Percentiles rank a stretch among this genome's conserved stretches.
Conservation (phyloP, 2,797 vertebrate genomes). For the Gastrophryne carolinensis region DNA sequence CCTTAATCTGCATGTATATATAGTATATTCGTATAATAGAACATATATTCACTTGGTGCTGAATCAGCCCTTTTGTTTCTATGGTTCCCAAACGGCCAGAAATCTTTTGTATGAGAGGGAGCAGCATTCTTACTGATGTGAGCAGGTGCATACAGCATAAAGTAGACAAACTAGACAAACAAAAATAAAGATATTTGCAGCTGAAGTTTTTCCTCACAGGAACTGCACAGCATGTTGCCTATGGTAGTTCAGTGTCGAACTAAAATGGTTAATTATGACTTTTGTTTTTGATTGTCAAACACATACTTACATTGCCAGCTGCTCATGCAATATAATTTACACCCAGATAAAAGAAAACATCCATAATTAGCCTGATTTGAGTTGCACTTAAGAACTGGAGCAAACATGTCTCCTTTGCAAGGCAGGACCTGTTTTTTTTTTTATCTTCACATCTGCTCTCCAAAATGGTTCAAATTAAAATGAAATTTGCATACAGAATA, state of each 20-base stretch:
- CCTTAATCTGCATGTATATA: too few relatives aligned
- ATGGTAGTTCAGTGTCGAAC: constrained; percentile 16
- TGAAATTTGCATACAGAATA: constrained; percentile 49
- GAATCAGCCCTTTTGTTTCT: too few relatives aligned
- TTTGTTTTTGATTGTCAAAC: constrained; percentile 49
- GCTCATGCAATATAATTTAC: constrained; percentile 52
- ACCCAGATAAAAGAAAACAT: constrained; percentile 47
- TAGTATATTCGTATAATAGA: too few relatives aligned
- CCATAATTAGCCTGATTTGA: constrained; percentile 52
- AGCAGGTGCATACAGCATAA: too few relatives aligned
- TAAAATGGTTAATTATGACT: constrained; percentile 52
- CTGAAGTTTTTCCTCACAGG: constrained; percentile 10
- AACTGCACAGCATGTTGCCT: background rate
- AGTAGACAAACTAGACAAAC: background rate
- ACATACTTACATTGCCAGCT: constrained; percentile 38
- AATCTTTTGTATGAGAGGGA: too few relatives aligned
- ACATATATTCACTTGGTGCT: too few relatives aligned
- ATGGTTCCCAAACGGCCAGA: too few relatives aligned
- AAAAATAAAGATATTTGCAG: constrained; percentile 1
- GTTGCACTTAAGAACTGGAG: constrained; percentile 45
- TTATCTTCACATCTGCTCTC: constrained; percentile 54
- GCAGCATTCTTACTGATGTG: background rate
- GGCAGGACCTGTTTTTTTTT: constrained; percentile 45
- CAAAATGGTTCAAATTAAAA: constrained; percentile 39
- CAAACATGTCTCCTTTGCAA: constrained; percentile 48